Percentiles rank a stretch among this genome's conserved stretches.
Conservation (phyloP, 1,140 invertebrate genomes). For the Ips typographus region DNA sequence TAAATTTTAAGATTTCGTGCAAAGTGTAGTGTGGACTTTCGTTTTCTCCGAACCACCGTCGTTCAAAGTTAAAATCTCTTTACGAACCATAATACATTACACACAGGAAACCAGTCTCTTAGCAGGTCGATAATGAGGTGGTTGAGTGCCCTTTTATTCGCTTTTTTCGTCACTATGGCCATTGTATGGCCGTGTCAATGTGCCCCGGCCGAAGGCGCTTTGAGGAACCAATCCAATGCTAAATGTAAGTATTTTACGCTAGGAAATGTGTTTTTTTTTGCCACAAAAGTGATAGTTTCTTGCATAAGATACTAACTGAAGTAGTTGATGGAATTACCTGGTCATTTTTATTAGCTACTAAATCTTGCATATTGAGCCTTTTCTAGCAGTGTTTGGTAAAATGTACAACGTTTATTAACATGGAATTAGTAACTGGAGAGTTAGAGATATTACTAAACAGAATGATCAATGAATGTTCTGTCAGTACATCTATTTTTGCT, state of each 20-base stretch:
- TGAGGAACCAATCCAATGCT: constrained; percentile 11
- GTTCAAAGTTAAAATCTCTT: background rate
- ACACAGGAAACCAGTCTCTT: background rate
- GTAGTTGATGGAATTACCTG: no score
- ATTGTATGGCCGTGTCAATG: constrained; percentile 5
- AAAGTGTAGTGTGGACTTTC: constrained; percentile 10
- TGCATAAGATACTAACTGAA: no score
- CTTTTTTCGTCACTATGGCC: background rate
- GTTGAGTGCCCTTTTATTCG: background rate
- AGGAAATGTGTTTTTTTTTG: no score
- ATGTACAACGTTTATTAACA: no score
- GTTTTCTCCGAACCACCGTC: constrained; percentile 16
- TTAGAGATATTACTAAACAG: no score
- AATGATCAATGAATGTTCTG: no score
- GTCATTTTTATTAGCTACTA: no score
- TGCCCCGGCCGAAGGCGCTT: constrained; percentile 10
- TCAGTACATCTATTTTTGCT: background rate
- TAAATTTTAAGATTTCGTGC: constrained; percentile 1
- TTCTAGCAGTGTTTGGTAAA: no score
- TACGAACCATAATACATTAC: background rate
- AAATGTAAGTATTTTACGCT: constrained; percentile 16
- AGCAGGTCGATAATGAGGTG: constrained; percentile 7
- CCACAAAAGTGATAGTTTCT: no score
- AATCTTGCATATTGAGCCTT: no score
- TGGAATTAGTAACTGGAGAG: no score